phyloP scores from a whole-genome alignment of 2,797 vertebrate genomes.

The Pogonophryne albipinna region DNA sequence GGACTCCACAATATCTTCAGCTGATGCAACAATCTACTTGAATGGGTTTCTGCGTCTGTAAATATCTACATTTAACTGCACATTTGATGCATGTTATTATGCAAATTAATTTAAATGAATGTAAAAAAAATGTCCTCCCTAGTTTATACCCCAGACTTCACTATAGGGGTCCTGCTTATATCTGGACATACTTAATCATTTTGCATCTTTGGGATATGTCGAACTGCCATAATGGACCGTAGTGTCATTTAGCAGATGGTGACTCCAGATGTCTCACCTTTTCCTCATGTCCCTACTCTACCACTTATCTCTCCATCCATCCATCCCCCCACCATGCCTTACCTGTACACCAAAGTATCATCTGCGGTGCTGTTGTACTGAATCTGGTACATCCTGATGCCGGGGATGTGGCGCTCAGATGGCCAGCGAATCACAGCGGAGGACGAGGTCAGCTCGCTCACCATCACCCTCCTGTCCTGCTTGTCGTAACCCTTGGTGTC shows the following conservation, averaged over 20 bases:
- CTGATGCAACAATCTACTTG: constrained; percentile 26
- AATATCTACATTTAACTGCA: constrained; percentile 3
- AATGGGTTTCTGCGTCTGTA: constrained; percentile 15
- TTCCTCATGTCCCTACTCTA: constrained; percentile 47
- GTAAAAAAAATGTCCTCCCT: constrained; percentile 10
- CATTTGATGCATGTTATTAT: neutral
- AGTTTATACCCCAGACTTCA: neutral
- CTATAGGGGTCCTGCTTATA: constrained; percentile 42
- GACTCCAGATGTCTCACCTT: constrained; percentile 70
- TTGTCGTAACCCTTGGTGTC: constrained; percentile 89
- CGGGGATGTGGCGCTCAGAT: constrained; percentile 92
- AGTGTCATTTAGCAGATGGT: constrained; percentile 70
- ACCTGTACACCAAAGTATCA: constrained; percentile 96
- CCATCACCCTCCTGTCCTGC: constrained; percentile 89
- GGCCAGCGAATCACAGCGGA: constrained; percentile 94
- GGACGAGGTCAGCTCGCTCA: constrained; percentile 89
- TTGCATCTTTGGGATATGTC: constrained; percentile 56
- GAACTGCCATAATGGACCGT: constrained; percentile 37
- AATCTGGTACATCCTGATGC: constrained; percentile 96
- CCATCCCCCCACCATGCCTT: constrained; percentile 50
- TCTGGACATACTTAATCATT: constrained; percentile 53
- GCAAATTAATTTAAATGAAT: neutral
- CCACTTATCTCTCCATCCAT: neutral
- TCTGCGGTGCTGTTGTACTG: constrained; percentile 96
- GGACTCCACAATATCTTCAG: constrained; percentile 18